A percentile compares a stretch with the other conserved stretches of the same genome.
These are phyloP conservation scores for Drosophila fuyamai DNA, from an alignment of 1,140 invertebrate genomes.

Conservation along the genomic window DNA sequence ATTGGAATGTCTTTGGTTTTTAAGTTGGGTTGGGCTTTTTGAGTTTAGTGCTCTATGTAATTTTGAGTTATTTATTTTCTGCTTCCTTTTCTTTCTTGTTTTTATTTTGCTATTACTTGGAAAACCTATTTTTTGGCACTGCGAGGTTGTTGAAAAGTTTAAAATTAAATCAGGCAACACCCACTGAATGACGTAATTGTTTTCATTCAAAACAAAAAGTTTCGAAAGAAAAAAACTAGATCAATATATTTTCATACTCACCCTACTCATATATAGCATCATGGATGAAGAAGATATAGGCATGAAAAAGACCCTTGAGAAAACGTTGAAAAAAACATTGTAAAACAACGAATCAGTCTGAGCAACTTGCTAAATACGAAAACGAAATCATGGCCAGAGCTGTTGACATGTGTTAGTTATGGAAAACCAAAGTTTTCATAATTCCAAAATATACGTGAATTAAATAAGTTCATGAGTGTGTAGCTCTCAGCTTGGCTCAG, in stretches of 20 bases:
- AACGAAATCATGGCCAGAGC: conserved; percentile 66
- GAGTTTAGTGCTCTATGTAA: too few species aligned
- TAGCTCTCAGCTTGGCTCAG: conserved; percentile 10
- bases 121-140: conserved; percentile 31
- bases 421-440: conserved; percentile 70
- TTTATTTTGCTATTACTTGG: conserved; percentile 28
- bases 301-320: conserved; percentile 44
- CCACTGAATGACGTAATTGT: conserved; percentile 68
- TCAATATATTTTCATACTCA: conserved; percentile 18
- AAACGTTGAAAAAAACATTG: conserved; percentile 25
- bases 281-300: conserved; percentile 1
- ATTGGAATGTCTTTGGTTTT: too few species aligned
- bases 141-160: conserved; percentile 13
- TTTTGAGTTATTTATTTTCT: too few species aligned
- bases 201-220: conserved; percentile 66
- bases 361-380: conserved; percentile 67
- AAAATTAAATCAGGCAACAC: conserved; percentile 60
- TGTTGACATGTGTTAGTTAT: conserved; percentile 46
- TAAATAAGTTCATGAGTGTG: conserved; percentile 19
- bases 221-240: conserved; percentile 16
- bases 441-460: conserved; percentile 59
- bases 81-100: too few species aligned
- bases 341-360: conserved; percentile 36
- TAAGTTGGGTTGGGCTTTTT: too few species aligned
- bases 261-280: conserved; percentile 4